Evolutionary conservation across 2,113 vertebrate genomes (phyloP).

Genomic region (Gallinago paraguaiae): DNA sequence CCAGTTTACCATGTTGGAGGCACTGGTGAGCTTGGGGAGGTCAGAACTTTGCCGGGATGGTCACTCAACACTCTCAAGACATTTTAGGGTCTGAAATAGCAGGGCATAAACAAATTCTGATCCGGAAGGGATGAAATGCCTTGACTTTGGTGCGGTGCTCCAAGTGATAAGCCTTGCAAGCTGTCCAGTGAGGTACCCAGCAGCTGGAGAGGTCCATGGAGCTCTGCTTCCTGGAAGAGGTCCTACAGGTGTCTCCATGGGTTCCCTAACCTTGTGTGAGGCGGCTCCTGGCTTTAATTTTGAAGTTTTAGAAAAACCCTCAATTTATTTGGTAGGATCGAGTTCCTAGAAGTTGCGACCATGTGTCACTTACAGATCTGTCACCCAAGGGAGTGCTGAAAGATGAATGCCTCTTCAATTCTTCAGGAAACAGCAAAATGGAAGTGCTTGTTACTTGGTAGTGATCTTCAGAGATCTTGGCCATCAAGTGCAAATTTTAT

Average conservation of each 20-base stretch:
- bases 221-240: background rate
- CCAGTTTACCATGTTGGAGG: fast-evolving
- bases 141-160: background rate
- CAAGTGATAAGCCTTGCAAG: background rate
- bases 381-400: fast-evolving
- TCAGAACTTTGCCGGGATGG: background rate
- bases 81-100: fast-evolving
- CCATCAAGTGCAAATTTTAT: background rate
- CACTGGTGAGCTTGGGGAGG: background rate
- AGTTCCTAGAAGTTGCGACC: background rate
- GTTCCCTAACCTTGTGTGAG: too few relatives aligned
- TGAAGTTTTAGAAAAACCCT: background rate
- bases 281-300: background rate
- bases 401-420: background rate
- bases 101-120: background rate
- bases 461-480: background rate
- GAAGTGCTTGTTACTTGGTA: background rate
- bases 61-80: fast-evolving
- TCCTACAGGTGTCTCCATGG: background rate
- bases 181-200: background rate
- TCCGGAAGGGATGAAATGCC: background rate
- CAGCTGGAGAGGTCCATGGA: background rate
- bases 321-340: background rate
- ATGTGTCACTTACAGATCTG: fast-evolving
- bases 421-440: too few relatives aligned